A percentile compares a stretch with the other conserved stretches of the same genome.
Evolutionary conservation across 2,113 vertebrate genomes (phyloP).

Genomic region (Cynopterus brachyotis): DNA sequence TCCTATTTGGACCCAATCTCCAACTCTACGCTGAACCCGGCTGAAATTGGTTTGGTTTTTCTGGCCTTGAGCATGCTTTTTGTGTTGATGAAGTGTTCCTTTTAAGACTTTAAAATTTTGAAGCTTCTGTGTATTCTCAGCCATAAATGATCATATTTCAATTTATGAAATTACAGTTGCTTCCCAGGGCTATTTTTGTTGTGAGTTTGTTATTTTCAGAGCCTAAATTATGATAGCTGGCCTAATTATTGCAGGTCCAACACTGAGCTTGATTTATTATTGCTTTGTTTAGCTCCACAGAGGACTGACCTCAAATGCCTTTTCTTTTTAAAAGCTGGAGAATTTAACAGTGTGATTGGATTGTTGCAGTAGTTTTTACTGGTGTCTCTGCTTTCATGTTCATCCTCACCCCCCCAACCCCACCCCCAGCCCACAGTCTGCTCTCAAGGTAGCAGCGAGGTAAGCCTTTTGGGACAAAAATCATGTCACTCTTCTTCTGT

Average conservation of each 20-base stretch:
- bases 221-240: neutral
- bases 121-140: slow-evolving; percentile 34
- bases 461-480: neutral
- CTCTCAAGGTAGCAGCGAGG: neutral
- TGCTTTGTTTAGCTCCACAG: slow-evolving; percentile 39
- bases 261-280: neutral
- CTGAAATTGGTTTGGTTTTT: neutral
- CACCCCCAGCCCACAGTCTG: neutral
- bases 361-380: neutral
- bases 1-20: too few species aligned
- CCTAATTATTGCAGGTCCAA: slow-evolving; percentile 44
- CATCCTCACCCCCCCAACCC: neutral
- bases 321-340: slow-evolving; percentile 42
- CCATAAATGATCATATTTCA: slow-evolving; percentile 15
- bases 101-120: neutral
- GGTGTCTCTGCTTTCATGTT: neutral
- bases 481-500: neutral
- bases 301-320: slow-evolving; percentile 63
- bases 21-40: neutral
- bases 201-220: slow-evolving; percentile 57
- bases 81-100: neutral
- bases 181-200: slow-evolving; percentile 51
- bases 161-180: slow-evolving; percentile 20
- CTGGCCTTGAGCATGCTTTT: neutral
- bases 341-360: neutral